Evolutionary conservation across 2,797 vertebrate species (phyloP).

Genomic region (Cynopterus sphinx): DNA sequence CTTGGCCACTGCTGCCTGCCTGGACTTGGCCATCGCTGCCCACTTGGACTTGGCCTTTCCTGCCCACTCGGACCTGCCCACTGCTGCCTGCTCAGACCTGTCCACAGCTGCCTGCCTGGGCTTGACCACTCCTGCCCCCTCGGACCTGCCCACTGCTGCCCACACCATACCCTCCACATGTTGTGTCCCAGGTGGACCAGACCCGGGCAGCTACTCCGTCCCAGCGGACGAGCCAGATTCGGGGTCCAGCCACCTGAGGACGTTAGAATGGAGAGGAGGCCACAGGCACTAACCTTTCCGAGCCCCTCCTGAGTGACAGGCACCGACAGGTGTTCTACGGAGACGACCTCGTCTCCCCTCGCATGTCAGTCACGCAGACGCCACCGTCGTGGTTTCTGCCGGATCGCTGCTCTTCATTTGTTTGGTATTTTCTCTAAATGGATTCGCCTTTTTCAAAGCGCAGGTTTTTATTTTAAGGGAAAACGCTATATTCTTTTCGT

Average conservation of each 20-base stretch:
- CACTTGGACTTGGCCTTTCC: background rate
- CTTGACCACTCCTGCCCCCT: background rate
- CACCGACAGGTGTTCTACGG: background rate
- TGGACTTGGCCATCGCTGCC: background rate
- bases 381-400: background rate
- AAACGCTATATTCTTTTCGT: conserved; percentile 54
- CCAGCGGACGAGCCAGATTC: background rate
- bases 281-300: background rate
- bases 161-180: background rate
- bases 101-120: background rate
- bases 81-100: background rate
- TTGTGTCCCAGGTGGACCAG: background rate
- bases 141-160: background rate
- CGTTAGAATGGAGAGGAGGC: background rate
- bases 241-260: background rate
- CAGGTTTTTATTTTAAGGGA: conserved; percentile 45
- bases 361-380: background rate
- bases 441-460: conserved; percentile 13
- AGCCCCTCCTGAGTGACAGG: background rate
- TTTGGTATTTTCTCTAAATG: conserved; percentile 14
- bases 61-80: background rate
- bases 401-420: background rate
- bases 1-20: background rate
- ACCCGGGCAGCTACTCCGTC: background rate
- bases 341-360: background rate